Percentiles rank a stretch among this genome's conserved stretches.
phyloP scores from a whole-genome alignment of 2,888 invertebrate genomes.

The Macrophya annulata region DNA sequence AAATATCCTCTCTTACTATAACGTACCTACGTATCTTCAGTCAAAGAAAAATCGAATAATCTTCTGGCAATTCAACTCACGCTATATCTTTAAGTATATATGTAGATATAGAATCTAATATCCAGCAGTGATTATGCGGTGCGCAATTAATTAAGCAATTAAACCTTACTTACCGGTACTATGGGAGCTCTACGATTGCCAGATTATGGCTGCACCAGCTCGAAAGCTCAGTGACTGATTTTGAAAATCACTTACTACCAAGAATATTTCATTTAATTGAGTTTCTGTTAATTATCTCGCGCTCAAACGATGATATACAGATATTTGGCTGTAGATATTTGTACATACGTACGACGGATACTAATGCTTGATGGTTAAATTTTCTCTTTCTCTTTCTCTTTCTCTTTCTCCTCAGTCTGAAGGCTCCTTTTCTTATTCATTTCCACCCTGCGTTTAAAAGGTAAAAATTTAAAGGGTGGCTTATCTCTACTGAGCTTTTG shows the following conservation, averaged over 20 bases:
- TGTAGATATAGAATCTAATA: background rate
- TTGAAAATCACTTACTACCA: background rate
- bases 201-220: background rate
- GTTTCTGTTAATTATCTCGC: background rate
- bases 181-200: background rate
- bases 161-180: constrained; percentile 6
- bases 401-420: background rate
- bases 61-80: background rate
- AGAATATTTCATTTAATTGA: background rate
- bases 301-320: background rate
- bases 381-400: constrained; percentile 6
- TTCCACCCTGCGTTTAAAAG: constrained; percentile 31
- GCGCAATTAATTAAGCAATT: constrained; percentile 40
- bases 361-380: constrained; percentile 26
- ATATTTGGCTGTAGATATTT: background rate
- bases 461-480: constrained; percentile 52
- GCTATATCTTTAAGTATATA: too few relatives aligned
- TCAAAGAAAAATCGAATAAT: background rate
- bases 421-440: constrained; percentile 21
- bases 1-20: background rate
- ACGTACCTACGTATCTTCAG: background rate
- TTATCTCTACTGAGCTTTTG: constrained; percentile 51
- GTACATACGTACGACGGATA: background rate
- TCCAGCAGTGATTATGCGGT: constrained; percentile 19
- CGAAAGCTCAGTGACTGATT: background rate